phyloP scores from a whole-genome alignment of 2,113 vertebrate species.

The Phylloscopus trochiloides region DNA sequence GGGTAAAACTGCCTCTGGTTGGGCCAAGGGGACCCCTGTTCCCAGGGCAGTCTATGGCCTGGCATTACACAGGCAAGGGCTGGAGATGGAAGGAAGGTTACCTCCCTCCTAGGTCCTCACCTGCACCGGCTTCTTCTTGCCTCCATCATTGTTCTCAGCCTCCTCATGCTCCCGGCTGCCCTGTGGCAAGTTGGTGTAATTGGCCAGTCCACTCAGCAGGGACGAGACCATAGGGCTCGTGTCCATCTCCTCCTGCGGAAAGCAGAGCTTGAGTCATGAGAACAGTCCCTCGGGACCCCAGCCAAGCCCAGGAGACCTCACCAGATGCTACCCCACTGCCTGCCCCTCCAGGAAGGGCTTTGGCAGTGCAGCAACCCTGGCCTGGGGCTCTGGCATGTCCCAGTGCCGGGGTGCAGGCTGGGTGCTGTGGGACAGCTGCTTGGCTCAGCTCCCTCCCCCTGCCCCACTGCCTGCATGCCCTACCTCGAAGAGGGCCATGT shows the following conservation, averaged over 20 bases:
- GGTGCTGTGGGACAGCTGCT: neutral
- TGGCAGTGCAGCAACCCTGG: neutral
- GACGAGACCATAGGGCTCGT: conserved; percentile 98
- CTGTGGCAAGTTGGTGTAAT: conserved; percentile 95
- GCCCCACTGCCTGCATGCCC: fast-evolving
- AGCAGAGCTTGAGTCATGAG: fast-evolving
- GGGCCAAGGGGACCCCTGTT: fast-evolving
- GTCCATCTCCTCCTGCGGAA: conserved; percentile 94
- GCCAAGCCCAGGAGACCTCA: neutral
- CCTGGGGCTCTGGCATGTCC: neutral
- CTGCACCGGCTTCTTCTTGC: conserved; percentile 80
- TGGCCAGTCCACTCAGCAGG: conserved; percentile 93
- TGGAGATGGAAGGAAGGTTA: neutral
- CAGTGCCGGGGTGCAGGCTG: fast-evolving
- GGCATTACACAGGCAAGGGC: neutral
- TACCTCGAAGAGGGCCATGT: conserved; percentile 99
- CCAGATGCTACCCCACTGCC: neutral
- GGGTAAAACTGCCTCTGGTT: fast-evolving
- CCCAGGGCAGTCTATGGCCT: neutral
- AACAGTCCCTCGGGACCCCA: neutral
- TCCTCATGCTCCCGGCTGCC: conserved; percentile 96
- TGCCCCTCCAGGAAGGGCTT: fast-evolving
- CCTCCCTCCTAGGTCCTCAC: neutral
- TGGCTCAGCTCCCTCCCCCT: neutral
- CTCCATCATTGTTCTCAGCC: conserved; percentile 92